Evolutionary conservation across 2,888 invertebrate species (phyloP), one percentile per base, ranked within the genome.

Genomic region (Plusia festucae): DNA sequence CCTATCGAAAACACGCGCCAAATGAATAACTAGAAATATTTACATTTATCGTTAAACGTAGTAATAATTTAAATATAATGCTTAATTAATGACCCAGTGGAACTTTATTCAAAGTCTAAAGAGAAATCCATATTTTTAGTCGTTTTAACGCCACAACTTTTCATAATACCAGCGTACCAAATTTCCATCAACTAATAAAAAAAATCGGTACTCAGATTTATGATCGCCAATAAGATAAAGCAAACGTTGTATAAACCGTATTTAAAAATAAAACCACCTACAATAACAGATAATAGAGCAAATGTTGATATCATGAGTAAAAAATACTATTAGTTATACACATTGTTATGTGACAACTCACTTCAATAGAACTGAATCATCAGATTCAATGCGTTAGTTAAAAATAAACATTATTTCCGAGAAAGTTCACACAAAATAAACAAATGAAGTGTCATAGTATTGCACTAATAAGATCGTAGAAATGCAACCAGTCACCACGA

Each of bases 31-130:
- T 61, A 76, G 65, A 74, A 73, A 71, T 66, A 68, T 60, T 68
- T 65, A 68, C 65, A 65, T 60, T 61, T 59, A 65, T 59, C 76
- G 76, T 70, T 55, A 58, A n/a, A n/a, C n/a, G n/a, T n/a, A n/a
- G n/a, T 60, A 55, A 53, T 55, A 58, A 51, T 27, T 54, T 40
- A 32, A 27, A 40, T 53, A 55, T 44, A 51, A 15, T 13, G 40
- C n/a, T 46, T 59, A 52, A 60, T 34, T 52, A 59, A 54, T 24
- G 52, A 57, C 18, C 44, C 51, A 46, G 18, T 11, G n/a, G 22
- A 49, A 22, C 68, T 53, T 56, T 60, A 34, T 34, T 30, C 13
- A 34, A 13, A 34, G 13, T 13, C n/a, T n/a, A n/a, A n/a, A n/a
- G n/a, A n/a, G n/a, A n/a, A n/a, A 13, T 13, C 13, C 13, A 34